Base-by-base conservation (phyloP, 2,797 vertebrate species). In the Falco rusticolus region DNA sequence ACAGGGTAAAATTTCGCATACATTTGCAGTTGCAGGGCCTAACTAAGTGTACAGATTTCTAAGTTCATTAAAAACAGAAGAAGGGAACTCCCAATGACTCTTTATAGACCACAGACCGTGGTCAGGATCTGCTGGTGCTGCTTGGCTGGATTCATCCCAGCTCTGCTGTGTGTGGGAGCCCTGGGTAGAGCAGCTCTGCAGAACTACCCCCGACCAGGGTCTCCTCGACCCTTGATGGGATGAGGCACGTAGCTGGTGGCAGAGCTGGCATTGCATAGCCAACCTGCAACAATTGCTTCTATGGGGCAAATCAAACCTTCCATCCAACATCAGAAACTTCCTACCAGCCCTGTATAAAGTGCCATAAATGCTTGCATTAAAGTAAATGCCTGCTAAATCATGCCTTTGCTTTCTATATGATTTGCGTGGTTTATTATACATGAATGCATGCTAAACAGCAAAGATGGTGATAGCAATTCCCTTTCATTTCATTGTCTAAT, bases 281-380 rank as follows among this genome's bases (percentile, higher is more conserved):
- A 56, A 9, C 9, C 37, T 43, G 31, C 29, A n/a, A 17, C 16
- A 77, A 25, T 10, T 61, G 17, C 34, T 87, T 51, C 47, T 9
- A 2, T 2, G 25, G 31, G 45, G n/a, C 31, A 75, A 64, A 80
- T 37, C 3, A 11, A 83, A 39, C 9, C 16, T 80, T 90, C 33
- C 11, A 21, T 24, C 9, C 24, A 25, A 28, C 4, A 48, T 11
- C 45, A 54, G 33, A 53, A 75, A 8, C 43, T 89, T 64, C 45
- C 61, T 18, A 24, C 31, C 34, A 48, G 3, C 6, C 7, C 24
- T 41, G 18, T 48, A n/a, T 7, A 75, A 75, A 61, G 3, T 51
- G 10, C 33, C 37, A 10, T 1, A 3, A 54, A 25, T 1, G 1
- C 4, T 1, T 56, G 10, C 4, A 7, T 85, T 86, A 25, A 63